Base-by-base conservation (phyloP, 2,888 invertebrate species). In the Acleris sparsana region DNA sequence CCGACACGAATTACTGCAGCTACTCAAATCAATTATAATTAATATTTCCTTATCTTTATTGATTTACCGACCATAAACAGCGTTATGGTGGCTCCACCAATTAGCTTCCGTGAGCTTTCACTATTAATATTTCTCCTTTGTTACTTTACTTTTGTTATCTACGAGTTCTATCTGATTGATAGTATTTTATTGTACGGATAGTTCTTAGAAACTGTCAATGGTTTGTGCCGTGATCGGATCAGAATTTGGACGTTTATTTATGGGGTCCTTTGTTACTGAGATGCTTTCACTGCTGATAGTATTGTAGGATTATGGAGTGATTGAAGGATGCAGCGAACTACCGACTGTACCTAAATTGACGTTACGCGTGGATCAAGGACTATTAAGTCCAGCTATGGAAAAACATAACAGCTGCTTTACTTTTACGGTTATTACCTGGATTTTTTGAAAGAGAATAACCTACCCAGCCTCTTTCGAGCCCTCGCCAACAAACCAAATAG, bases 71-170 rank as follows among this genome's bases (percentile, higher is more conserved):
- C 65, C 61, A 67, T 69, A 68, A 71, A 70, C 53, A 17, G 48
- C 39, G 46, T 61, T 53, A 62, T 62, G 46, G 20, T 18, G 29
- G 46, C 17, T 25, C 62, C 20, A 46, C 70, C 73, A 76, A 76
- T 76, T 74, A 76, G 64, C 63, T 68, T 65, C 62, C 67, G 70
- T 70, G 73, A 72, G 71, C 76, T 79, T 80, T 80, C 79, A 75
- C 76, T 70, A 73, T 69, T 60, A 53, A 66, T 68, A 60, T 18
- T 60, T 68, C 70, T 70, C 65, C 69, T 73, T 68, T 70, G 69
- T 69, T 44, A 58, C 52, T 39, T 62, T 63, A 70, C 72, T 73
- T 70, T 71, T 73, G 63, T 67, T 18, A 53, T 33, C 39, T 13
- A 39, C 29, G 20, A 46, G 33, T 33, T 22, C 33, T 55, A n/a